Base-by-base conservation (phyloP, 2,888 invertebrate genomes). In the Pelosia muscerda region DNA sequence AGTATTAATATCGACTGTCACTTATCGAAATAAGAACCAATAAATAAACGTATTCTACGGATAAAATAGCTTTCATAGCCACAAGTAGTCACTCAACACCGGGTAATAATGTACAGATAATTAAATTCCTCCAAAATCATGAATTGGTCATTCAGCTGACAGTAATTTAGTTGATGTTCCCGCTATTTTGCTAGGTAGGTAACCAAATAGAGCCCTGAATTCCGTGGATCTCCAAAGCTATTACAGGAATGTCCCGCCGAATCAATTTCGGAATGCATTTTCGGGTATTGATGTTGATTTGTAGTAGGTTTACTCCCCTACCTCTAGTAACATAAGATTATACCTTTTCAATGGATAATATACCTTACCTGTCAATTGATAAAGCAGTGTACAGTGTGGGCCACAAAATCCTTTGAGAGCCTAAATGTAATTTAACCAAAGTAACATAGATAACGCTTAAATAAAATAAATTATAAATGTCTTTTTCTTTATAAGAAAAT, bases 171-270 rank as follows among this genome's bases (percentile, higher is more conserved):
- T 75, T 72, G 54, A 42, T 63, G 62, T 34, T 65, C 61, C 65
- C 70, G 80, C 78, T 78, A 82, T 82, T 76, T 26, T n/a, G 59
- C 23, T 55, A 26, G 49, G 49, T 80, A 69, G 71, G 63, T 71
- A 77, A 73, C 79, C 78, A 68, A 71, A 66, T 72, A 65, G 67
- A 71, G 68, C 65, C 78, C 83, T 74, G 82, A 81, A 87, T 88
- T 84, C 83, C 84, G 84, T 68, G 88, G 88, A 81, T 77, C 73
- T 76, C 88, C 86, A 69, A 71, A 70, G 84, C 82, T 76, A 86
- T 86, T 86, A 82, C 81, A 73, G 87, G 87, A 87, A 89, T 90
- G 86, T 79, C 76, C 71, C 77, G 73, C 68, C 65, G 34, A 73
- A 73, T 69, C 66, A 63, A n/a, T n/a, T n/a, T n/a, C n/a, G 74